Conservation (phyloP, 2,888 invertebrate genomes). For the Andrena camellia region DNA sequence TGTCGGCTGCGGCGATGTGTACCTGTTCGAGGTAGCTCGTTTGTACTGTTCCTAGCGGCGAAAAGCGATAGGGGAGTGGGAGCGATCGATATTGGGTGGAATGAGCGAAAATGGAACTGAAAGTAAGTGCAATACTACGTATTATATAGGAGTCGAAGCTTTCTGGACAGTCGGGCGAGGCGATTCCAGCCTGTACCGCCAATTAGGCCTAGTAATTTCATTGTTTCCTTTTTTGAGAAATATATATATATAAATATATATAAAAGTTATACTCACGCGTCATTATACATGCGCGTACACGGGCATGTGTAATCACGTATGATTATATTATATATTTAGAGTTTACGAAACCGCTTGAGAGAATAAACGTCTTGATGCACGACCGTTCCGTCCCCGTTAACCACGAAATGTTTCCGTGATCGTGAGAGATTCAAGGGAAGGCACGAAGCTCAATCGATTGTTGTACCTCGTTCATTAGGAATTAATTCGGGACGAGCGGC, state of each 20-base stretch:
- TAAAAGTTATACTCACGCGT: conserved; percentile 68
- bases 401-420: conserved; percentile 10
- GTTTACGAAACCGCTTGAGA: conserved; percentile 80
- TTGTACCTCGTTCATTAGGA: conserved; percentile 39
- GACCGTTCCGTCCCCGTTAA: conserved; percentile 58
- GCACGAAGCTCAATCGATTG: conserved; percentile 21
- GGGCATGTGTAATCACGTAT: conserved; percentile 70
- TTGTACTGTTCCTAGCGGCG: conserved; percentile 18
- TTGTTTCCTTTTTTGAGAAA: conserved; percentile 77
- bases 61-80: conserved; percentile 12
- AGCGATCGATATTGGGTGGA: conserved; percentile 13
- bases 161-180: conserved; percentile 34
- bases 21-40: conserved; percentile 53
- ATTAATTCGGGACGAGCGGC: conserved; percentile 44
- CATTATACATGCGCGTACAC: conserved; percentile 71
- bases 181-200: conserved; percentile 77
- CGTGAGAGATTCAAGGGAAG: conserved; percentile 5
- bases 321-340: conserved; percentile 79
- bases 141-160: conserved; percentile 53
- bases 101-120: conserved; percentile 37
- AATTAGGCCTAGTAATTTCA: conserved; percentile 84
- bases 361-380: conserved; percentile 65
- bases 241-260: conserved; percentile 67
- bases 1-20: conserved; percentile 45
- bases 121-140: conserved; percentile 34